These are phyloP conservation scores for Atta colombica DNA, from an alignment of 1,140 invertebrate species.

Conservation along the genomic window DNA sequence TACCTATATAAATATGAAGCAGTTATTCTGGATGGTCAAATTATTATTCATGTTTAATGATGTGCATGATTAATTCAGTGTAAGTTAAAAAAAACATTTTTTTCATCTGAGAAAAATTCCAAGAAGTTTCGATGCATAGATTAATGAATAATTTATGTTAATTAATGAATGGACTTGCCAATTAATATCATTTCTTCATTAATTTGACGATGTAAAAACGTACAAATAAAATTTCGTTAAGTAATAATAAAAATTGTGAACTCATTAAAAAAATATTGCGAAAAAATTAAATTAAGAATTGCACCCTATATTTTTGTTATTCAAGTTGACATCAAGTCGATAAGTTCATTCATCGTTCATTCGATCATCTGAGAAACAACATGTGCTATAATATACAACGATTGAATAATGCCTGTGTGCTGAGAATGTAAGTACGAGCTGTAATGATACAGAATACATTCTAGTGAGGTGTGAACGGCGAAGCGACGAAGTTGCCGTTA, in stretches of 20 bases:
- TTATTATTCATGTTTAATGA: background rate
- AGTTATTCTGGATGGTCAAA: constrained; percentile 17
- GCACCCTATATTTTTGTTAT: background rate
- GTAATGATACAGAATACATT: constrained; percentile 39
- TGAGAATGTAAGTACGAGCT: constrained; percentile 43
- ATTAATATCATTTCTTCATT: constrained; percentile 2
- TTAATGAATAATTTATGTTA: background rate
- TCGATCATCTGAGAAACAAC: constrained; percentile 7
- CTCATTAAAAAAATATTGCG: background rate
- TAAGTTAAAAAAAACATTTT: background rate
- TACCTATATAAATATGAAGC: background rate
- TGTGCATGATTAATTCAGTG: background rate
- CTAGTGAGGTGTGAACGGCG: constrained; percentile 34
- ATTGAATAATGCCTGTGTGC: background rate
- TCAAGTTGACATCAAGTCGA: background rate
- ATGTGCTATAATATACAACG: background rate
- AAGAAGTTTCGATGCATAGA: background rate
- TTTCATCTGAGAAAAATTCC: background rate
- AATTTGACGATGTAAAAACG: background rate
- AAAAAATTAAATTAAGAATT: background rate
- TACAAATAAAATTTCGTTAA: background rate
- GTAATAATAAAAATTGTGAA: constrained; percentile 1
- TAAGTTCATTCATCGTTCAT: constrained; percentile 1
- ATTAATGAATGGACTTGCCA: background rate
- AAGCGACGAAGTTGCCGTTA: background rate